Evolutionary conservation across 2,888 invertebrate genomes (phyloP), one percentile per base, ranked within the genome.

Genomic region (Acanthopleura granulata): DNA sequence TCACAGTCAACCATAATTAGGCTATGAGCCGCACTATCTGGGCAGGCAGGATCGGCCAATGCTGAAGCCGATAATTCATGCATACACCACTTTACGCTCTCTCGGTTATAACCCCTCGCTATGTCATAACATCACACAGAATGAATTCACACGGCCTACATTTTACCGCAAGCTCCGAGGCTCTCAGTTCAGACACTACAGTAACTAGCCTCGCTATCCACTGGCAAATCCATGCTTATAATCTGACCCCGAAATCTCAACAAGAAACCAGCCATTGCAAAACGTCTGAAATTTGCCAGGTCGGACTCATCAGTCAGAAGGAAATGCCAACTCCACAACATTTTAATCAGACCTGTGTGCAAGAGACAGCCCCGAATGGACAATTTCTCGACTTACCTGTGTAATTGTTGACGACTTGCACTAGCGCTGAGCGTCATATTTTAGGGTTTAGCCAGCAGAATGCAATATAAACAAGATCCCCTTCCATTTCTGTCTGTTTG

Each of bases 401-500:
- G 25, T 6, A 66, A 16, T 6, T 27, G 66, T 16, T 18, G 66
- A 66, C 4, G 22, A 66, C 22, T 22, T 66, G 16, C 16, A 66
- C 27, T 27, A 1, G 22, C 6, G 4, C 14, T 16, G 25, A 66
- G 27, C 66, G 22, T 66, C 66, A 66, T 66, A 66, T 66, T 66
- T 66, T 66, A 66, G 3, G 3, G 29, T 66, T 27, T 66, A 25
- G 22, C 22, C 29, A 27, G 12, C 66, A 27, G 16, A 16, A 27
- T 12, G 16, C 66, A 66, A 27, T 66, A 66, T 66, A 66, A 66
- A 66, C 66, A 66, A 66, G 66, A 27, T 27, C 27, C 66, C 66
- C 29, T 66, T 66, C 66, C 66, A 66, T 66, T 66, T 66, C 66
- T 66, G 66, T 66, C 66, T 66, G 66, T 66, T 66, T 66, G 66